Base-by-base conservation (phyloP, 2,797 vertebrate genomes). In the Eleutherodactylus coqui region DNA sequence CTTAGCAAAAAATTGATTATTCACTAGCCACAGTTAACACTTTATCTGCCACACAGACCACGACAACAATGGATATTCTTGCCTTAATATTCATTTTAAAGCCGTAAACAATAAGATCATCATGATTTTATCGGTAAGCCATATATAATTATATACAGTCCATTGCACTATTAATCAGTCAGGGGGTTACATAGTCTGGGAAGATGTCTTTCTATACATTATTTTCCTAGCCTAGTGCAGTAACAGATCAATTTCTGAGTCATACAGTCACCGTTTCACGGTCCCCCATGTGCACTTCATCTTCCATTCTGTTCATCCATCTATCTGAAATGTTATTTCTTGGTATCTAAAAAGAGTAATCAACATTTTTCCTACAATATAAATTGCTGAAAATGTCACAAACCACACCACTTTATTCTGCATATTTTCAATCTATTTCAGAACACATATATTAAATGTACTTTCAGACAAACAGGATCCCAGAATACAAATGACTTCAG, bases 271-370 rank as follows among this genome's bases (percentile, higher is more conserved):
- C 49, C 87, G 19, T 69, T 90, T 32, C 84, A 88, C 85, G 73
- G 67, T 55, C 89, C 60, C 32, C 72, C 32, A 84, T 88, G 75
- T 80, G 49, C 51, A 32, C 90, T 69, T 91, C 85, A 76, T 89
- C 43, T 62, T 86, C 89, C 90, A 88, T 80, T 85, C 36, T 90
- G 55, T 87, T 84, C 0, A 36, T 89, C 77, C 90, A 90, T 86
- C 86, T 36, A 60, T 88, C 88, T 69, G 89, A 90, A 90, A 91
- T 91, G 85, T 88, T 86, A 90, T 67, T 84, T 62, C 51, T 89
- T 41, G 82, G 47, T 58, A 89, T 91, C 89, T 85, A 55, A 82
- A 90, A 91, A 38, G 88, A 73, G 79, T 77, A 92, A 90, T 90
- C 86, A 89, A 90, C 88, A 90, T 55, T 88, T 90, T 55, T 16